Evolutionary conservation across 2,888 invertebrate genomes (phyloP), one percentile per base, ranked within the genome.

Genomic region (Hemicrepidius hirtus): DNA sequence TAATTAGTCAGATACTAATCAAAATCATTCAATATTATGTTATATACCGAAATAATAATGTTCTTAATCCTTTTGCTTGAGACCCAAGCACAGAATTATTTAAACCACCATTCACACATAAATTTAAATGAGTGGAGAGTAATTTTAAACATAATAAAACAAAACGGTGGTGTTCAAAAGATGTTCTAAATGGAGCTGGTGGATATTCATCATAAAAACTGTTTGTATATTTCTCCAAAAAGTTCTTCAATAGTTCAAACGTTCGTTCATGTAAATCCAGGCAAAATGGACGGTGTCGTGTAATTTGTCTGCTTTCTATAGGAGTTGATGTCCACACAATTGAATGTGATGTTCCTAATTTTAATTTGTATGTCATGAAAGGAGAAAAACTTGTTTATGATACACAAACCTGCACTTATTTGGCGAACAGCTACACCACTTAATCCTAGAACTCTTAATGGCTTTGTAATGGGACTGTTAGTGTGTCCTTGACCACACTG

Each of bases 401-500:
- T 21, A 32, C 21, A 37, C 49, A 70, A 74, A 66, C 91, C 91
- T 40, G 91, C 91, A 65, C 91, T 91, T 62, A 92, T 90, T 82
- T 91, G 91, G 76, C 89, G 86, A 44, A 91, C 86, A 49, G 85
- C 84, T 0, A 88, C 85, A 0, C 88, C 88, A 21, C 88, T 89
- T 18, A 91, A 80, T 0, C 90, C 90, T 24, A 88, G 81, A 0
- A 91, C 90, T 80, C 88, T 89, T 49, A 87, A 84, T 0, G 91
- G 91, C 60, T 88, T 83, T 0, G 88, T 87, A 3, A 91, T 86
- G 3, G 91, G 91, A 71, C 89, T 89, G 40, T 89, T 89, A 0
- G 88, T 87, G 82, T 91, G 90, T 2, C 91, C 91, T 77, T 89
- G 89, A 0, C 92, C 92, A 83, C 91, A 91, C 82, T 91, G 91